Base-by-base conservation (phyloP, 30 jellyfish, hydroid and myxozoan species). In the Chrysaora quinquecirrha region DNA sequence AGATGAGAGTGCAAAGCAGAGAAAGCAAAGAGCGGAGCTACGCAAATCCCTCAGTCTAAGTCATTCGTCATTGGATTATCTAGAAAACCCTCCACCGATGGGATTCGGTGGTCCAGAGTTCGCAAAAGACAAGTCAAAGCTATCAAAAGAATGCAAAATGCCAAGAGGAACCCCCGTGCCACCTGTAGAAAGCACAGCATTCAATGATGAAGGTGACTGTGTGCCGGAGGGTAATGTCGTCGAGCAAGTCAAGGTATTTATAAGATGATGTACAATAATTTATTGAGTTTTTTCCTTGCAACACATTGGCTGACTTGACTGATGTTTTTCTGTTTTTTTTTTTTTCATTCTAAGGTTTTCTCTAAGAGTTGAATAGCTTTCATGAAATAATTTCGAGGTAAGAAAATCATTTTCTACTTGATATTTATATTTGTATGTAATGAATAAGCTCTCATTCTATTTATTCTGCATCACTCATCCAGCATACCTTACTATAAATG, bases 181-280 rank as follows among this genome's bases (percentile, higher is more conserved):
- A 20, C 73, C 89, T 0, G 97, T 88, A 0, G 89, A 79, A 11
- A 21, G 33, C 20, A 72, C 56, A 1, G 73, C 35, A 14, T 88
- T 49, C 48, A 88, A 88, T 58, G 97, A 88, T 35, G 97, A 80
- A 64, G 97, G 97, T 29, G 97, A 88, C 7, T 80, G 93, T 48
- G 97, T 80, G 21, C 94, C 97, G 6, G 97, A 88, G 58, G 97
- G 97, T 23, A 88, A 76, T 54, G 90, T 88, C 21, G 28, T 48
- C 18, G 75, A 79, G 28, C 86, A 70, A 71, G 23, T 88, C 9
- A 81, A 79, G 97, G 97, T 88, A n/a, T n/a, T n/a, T n/a, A n/a
- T n/a, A n/a, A n/a, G n/a, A n/a, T n/a, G n/a, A n/a, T n/a, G n/a
- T n/a, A n/a, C n/a, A n/a, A n/a, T n/a, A n/a, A n/a, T n/a, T n/a